phyloP scores from a whole-genome alignment of 2,888 invertebrate genomes.

The Cerceris rybyensis region DNA sequence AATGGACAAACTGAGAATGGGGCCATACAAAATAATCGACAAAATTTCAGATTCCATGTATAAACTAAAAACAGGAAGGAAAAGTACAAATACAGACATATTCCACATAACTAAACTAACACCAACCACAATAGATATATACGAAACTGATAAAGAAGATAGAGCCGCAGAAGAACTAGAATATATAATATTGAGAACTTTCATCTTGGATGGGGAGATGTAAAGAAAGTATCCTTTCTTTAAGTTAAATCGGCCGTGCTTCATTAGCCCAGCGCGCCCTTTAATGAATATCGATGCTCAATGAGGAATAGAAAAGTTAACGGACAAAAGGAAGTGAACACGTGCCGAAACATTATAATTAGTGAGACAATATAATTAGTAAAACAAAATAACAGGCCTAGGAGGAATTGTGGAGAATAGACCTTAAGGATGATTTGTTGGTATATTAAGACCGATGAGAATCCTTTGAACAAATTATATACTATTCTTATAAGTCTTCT shows the following conservation, averaged over 20 bases:
- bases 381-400: too few relatives aligned
- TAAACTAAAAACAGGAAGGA: background rate
- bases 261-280: background rate
- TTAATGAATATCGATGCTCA: background rate
- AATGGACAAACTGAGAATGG: slow-evolving; percentile 7
- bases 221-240: background rate
- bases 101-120: background rate
- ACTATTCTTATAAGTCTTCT: too few relatives aligned
- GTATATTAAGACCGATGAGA: too few relatives aligned
- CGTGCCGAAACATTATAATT: too few relatives aligned
- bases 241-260: background rate
- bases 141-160: background rate
- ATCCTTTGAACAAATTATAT: too few relatives aligned
- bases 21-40: background rate
- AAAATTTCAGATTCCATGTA: slow-evolving; percentile 12
- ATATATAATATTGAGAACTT: background rate
- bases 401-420: too few relatives aligned
- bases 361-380: too few relatives aligned
- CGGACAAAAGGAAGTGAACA: too few relatives aligned
- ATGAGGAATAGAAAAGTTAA: too few relatives aligned
- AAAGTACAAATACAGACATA: background rate
- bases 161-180: background rate
- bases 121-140: background rate
- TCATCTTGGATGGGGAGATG: background rate
- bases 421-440: too few relatives aligned